Base-by-base conservation (phyloP, 2,888 invertebrate genomes). In the Ophion obscuratus region DNA sequence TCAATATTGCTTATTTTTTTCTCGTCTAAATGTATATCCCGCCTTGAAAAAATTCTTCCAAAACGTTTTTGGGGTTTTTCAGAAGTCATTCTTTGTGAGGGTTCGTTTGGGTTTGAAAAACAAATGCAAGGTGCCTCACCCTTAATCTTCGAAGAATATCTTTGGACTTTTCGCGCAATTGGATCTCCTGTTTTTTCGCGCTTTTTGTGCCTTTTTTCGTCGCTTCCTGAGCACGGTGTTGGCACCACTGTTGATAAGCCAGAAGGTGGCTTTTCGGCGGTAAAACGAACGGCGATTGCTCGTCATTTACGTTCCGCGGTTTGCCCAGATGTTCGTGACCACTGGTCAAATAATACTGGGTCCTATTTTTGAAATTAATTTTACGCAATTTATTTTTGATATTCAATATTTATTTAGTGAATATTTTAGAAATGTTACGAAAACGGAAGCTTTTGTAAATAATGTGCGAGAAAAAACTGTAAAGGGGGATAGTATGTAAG, bases 61-160 rank as follows among this genome's bases (percentile, higher is more conserved):
- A 57, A 76, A 59, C 80, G 24, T 81, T 67, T 76, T 53, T 66
- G 0, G 7, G 9, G 81, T 75, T 67, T 80, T 53, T 68, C 10
- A 40, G 20, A 47, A 76, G 31, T 3, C 4, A 59, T 57, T 20
- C 40, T 40, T 27, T 57, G 14, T 57, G 3, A 2, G 14, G 14
- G 14, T 61, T 53, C 2, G 61, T 47, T 74, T 44, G 9, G 1
- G 31, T 10, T 81, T 2, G 7, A 47, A 20, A 68, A 53, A 53
- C 10, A 53, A 24, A 24, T 36, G 9, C 10, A 9, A 73, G 59
- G 53, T 31, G 6, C 24, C 90, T 94, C 36, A 96, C 94, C 81
- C 95, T 96, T 68, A 96, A 94, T 81, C 96, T 94, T 87, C 95
- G 94, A 47, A 96, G 94, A 88, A 96, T 93, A 90, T 96, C 95